Evolutionary conservation across 2,113 vertebrate species (phyloP), one percentile per base, ranked within the genome.

Genomic region (Crocuta crocuta): DNA sequence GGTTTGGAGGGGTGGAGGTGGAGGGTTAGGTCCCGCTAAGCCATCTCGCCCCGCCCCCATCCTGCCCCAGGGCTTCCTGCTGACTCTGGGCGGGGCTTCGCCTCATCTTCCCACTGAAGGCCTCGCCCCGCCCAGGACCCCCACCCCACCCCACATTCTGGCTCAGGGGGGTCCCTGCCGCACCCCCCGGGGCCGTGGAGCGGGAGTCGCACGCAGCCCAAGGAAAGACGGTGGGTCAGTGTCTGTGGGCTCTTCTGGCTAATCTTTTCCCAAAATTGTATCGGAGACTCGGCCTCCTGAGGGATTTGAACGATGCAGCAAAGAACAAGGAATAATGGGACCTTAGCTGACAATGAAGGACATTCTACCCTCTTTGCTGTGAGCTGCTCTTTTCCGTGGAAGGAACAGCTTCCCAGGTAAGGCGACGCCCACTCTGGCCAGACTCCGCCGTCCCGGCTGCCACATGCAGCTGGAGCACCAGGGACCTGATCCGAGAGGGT

Each of bases 321-420:
- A 19, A 45, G 73, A 45, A 23, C 39, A 2, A 0, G 12, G 50
- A 9, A 16, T 17, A 8, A 11, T 13, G 13, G 24, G 17, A 79
- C 28, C 0, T 31, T 5, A 12, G 11, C 23, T 10, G 4, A 24
- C n/a, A 7, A 17, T 1, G 5, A 4, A 3, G 12, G 48, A n/a
- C 55, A 3, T 8, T n/a, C 24, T 24, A 21, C 12, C 43, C 61
- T 0, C 16, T 55, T 66, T 70, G 50, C 17, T 12, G 10, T 12
- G 11, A 48, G 33, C 10, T 35, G 33, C 35, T 68, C n/a, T 58
- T 65, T 28, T 15, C 21, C 28, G 0, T 2, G 9, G 61, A 24
- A 50, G 58, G 8, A 28, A 23, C 1, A 43, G 39, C 16, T 55
- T 26, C 50, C 48, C 10, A 6, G 2, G 5, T 9, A 26, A 17